These are phyloP conservation scores for Cerceris rybyensis DNA, from an alignment of 2,888 invertebrate species.

Conservation along the genomic window DNA sequence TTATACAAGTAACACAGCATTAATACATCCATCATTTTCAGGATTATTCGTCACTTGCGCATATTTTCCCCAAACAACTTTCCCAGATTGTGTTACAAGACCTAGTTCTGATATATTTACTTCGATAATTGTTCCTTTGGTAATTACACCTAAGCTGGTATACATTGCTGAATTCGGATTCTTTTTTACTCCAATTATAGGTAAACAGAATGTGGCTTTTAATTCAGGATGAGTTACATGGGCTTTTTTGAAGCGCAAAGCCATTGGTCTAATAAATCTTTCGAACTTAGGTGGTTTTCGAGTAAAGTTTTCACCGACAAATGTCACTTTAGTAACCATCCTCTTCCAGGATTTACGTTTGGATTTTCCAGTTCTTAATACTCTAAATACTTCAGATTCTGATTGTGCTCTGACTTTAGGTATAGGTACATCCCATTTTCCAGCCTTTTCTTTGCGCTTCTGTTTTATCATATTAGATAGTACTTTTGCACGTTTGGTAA, in stretches of 20 bases:
- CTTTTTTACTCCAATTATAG: slow-evolving; percentile 99
- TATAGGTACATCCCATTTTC: slow-evolving; percentile 99
- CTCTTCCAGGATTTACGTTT: slow-evolving; percentile 99
- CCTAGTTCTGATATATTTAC: slow-evolving; percentile 99
- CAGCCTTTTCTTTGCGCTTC: slow-evolving; percentile 99
- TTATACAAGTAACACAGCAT: slow-evolving; percentile 97
- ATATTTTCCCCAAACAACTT: slow-evolving; percentile 99
- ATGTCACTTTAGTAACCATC: slow-evolving; percentile 99
- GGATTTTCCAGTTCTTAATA: slow-evolving; percentile 94
- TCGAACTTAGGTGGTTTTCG: slow-evolving; percentile 99
- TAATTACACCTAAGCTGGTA: slow-evolving; percentile 98
- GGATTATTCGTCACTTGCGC: slow-evolving; percentile 99
- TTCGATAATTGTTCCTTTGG: slow-evolving; percentile 98
- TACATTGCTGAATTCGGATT: slow-evolving; percentile 99
- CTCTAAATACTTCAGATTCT: slow-evolving; percentile 98
- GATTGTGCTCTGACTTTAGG: slow-evolving; percentile 98
- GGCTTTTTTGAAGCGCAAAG: slow-evolving; percentile 96
- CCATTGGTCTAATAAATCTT: slow-evolving; percentile 99
- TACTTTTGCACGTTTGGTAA: slow-evolving; percentile 96
- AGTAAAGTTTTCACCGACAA: slow-evolving; percentile 98
- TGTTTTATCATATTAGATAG: slow-evolving; percentile 99
- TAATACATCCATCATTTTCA: slow-evolving; percentile 99
- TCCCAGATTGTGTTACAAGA: slow-evolving; percentile 98
- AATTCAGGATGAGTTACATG: slow-evolving; percentile 99
- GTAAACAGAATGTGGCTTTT: slow-evolving; percentile 98